Evolutionary conservation across 2,113 vertebrate genomes (phyloP).

Genomic region (Philantomba maxwellii): DNA sequence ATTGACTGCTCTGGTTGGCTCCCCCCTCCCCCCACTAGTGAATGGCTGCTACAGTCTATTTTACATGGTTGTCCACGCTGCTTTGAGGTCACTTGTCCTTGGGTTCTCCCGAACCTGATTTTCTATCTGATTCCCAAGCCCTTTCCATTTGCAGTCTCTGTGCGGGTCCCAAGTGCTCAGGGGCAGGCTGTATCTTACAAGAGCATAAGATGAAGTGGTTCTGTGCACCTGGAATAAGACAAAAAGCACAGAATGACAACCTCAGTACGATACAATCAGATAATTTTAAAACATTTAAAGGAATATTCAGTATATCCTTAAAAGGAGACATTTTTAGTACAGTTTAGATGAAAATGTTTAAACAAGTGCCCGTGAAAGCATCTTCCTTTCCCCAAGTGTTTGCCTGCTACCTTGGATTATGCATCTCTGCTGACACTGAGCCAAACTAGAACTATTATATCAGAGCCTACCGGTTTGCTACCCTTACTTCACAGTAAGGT

Average conservation of each 20-base stretch:
- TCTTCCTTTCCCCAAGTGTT: neutral
- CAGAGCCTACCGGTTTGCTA: neutral
- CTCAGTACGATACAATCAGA: neutral
- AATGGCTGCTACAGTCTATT: conserved; percentile 80
- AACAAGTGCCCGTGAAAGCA: neutral
- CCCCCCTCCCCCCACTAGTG: conserved; percentile 75
- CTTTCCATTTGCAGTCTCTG: conserved; percentile 75
- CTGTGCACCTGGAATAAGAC: conserved; percentile 63
- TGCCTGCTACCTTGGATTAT: neutral
- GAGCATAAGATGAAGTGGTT: conserved; percentile 68
- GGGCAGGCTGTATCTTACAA: conserved; percentile 72
- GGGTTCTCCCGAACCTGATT: conserved; percentile 76
- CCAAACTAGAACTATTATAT: neutral
- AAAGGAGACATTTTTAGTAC: neutral
- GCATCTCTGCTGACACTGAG: neutral
- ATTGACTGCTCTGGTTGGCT: conserved; percentile 61
- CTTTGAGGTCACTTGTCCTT: conserved; percentile 82
- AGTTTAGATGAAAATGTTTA: neutral
- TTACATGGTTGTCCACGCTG: conserved; percentile 82
- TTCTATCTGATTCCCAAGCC: conserved; percentile 72
- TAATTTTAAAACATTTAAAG: neutral
- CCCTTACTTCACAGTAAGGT: neutral
- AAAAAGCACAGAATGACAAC: neutral
- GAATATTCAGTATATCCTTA: neutral
- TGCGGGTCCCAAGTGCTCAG: conserved; percentile 74